phyloP scores from a whole-genome alignment of 2,888 invertebrate species.

The Tinea trinotella region DNA sequence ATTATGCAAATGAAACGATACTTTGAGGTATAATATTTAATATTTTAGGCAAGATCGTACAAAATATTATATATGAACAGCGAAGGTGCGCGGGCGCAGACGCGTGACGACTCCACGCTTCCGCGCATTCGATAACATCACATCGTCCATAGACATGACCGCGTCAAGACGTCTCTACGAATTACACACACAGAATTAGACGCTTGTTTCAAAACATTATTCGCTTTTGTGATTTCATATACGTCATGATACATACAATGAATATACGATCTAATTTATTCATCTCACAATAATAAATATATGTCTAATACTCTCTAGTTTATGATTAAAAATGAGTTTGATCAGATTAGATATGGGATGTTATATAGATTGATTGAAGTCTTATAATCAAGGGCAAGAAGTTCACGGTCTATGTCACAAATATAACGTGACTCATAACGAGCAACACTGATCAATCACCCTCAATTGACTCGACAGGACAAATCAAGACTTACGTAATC shows the following conservation, averaged over 20 bases:
- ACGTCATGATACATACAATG: not conserved
- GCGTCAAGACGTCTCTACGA: slow-evolving; percentile 18
- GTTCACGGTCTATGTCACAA: slow-evolving; percentile 20
- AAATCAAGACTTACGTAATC: slow-evolving; percentile 38
- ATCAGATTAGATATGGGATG: no score
- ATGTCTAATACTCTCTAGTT: no score
- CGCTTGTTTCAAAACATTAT: slow-evolving; percentile 12
- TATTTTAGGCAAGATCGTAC: slow-evolving; percentile 30
- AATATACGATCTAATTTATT: not conserved
- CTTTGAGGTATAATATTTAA: slow-evolving; percentile 10
- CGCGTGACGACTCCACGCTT: slow-evolving; percentile 38
- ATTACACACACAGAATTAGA: slow-evolving; percentile 20
- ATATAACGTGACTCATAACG: slow-evolving; percentile 16
- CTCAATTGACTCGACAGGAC: slow-evolving; percentile 38
- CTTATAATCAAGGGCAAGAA: slow-evolving; percentile 19
- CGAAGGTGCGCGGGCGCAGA: slow-evolving; percentile 34
- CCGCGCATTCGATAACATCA: slow-evolving; percentile 40
- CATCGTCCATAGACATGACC: slow-evolving; percentile 18
- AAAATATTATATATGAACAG: slow-evolving; percentile 27
- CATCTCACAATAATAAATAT: no score
- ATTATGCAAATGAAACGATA: slow-evolving; percentile 11
- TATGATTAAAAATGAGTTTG: no score
- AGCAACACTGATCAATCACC: slow-evolving; percentile 48
- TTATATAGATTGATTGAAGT: not conserved
- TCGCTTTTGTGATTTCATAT: not conserved